phyloP scores from a whole-genome alignment of 2,888 invertebrate species.

The Synergus umbraculus region DNA sequence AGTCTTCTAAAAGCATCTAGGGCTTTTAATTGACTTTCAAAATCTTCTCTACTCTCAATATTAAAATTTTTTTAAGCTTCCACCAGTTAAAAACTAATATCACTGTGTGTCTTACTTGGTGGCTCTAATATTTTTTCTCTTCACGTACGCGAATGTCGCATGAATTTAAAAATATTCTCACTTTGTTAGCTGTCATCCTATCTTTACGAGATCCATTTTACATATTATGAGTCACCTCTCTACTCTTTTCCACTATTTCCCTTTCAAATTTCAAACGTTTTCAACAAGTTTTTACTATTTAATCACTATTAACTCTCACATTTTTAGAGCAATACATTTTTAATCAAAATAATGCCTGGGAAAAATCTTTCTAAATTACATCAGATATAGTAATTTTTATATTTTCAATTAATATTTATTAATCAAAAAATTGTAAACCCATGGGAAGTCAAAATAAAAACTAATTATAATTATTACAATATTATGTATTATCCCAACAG shows the following conservation, averaged over 20 bases:
- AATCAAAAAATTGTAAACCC: no score
- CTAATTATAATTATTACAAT: no score
- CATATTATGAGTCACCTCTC: conserved; percentile 24
- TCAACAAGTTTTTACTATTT: no score
- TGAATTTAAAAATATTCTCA: conserved; percentile 41
- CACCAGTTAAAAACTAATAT: background rate
- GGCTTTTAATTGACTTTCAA: background rate
- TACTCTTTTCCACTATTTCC: background rate
- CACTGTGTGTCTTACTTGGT: background rate
- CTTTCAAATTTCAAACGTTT: conserved; percentile 2
- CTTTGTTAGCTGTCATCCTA: conserved; percentile 40
- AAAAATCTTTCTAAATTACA: no score
- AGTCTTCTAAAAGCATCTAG: conserved; percentile 22
- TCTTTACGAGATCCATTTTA: conserved; percentile 29
- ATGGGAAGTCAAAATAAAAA: no score
- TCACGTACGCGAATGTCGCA: conserved; percentile 30
- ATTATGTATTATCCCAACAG: no score
- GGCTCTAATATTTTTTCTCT: conserved; percentile 31
- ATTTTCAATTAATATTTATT: no score
- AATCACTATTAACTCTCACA: no score
- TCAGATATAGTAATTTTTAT: no score
- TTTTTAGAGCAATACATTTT: background rate
- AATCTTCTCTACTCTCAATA: background rate
- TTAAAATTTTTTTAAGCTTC: conserved; percentile 14
- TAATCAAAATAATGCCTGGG: background rate